Evolutionary conservation across 1,140 invertebrate genomes (phyloP), one percentile per base, ranked within the genome.

Genomic region (Drosophila kanapiae): DNA sequence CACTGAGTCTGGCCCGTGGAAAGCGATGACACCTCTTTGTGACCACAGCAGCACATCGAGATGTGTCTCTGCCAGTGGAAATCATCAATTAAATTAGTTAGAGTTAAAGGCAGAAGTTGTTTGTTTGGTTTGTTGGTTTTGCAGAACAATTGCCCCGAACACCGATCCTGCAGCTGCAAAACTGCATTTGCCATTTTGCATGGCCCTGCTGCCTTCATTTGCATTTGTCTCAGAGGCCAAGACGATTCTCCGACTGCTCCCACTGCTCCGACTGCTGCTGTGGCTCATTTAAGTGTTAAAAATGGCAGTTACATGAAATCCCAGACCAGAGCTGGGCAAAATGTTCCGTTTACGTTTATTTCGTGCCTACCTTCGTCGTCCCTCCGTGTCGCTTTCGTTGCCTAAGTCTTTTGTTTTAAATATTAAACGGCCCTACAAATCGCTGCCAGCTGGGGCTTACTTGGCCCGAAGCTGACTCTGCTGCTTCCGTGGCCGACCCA

Each of bases 51-150:
- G 53, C 57, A 62, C 74, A 75, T 64, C 69, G 75, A 57, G 57
- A 67, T 78, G 78, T 23, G 53, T 54, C 33, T 70, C 85, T 78
- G 81, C 75, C 85, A 62, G 83, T 80, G 75, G 75, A 78, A 87
- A 87, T 87, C 84, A 88, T 88, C 85, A 88, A 88, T 88, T 88
- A 88, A 88, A 88, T 88, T 88, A 88, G 85, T 85, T 84, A 29
- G 54, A 74, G 70, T 72, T 74, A 71, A 71, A 59, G 69, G 45
- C 53, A 82, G 69, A 86, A 56, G 53, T n/a, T 56, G 75, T 76
- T 87, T 51, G 47, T 43, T 35, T 33, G 33, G 43, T 31, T 51
- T 33, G n/a, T 51, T 51, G n/a, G 70, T 57, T 78, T 64, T 79
- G 79, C 78, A 87, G 83, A 87, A 87, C 83, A 87, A 87, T 87